Conservation (phyloP, 2,888 invertebrate genomes). For the Cecidostiba fungosa region DNA sequence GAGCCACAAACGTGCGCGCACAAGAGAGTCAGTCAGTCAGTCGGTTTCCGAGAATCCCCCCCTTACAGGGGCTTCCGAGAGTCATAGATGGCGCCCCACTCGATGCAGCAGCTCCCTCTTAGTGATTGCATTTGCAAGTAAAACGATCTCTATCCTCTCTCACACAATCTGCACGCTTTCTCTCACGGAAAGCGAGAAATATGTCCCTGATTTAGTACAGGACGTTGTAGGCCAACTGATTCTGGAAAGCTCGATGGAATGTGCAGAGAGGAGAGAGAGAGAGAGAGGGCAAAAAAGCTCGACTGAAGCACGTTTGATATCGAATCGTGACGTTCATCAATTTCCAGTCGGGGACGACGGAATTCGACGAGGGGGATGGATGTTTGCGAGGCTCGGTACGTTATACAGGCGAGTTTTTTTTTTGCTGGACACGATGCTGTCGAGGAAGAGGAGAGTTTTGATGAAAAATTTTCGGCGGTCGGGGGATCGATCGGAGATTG, state of each 20-base stretch:
- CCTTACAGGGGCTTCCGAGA: slow-evolving; percentile 44
- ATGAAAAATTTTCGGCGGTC: not conserved
- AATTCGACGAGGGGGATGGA: slow-evolving; percentile 18
- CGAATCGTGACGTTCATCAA: slow-evolving; percentile 56
- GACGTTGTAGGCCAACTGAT: not conserved
- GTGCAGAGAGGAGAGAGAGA: not conserved
- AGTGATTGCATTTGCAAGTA: slow-evolving; percentile 78
- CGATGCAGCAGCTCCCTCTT: slow-evolving; percentile 72
- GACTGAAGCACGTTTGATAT: slow-evolving; percentile 48
- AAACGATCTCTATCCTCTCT: slow-evolving; percentile 69
- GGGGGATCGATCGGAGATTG: not conserved
- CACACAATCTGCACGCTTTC: slow-evolving; percentile 53
- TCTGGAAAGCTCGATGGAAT: not conserved
- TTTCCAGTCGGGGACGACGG: slow-evolving; percentile 18
- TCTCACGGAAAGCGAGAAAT: slow-evolving; percentile 65
- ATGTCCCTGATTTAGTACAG: slow-evolving; percentile 65
- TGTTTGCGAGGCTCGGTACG: not conserved
- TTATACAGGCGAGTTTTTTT: not conserved
- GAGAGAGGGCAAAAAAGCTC: not conserved
- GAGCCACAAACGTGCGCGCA: not conserved
- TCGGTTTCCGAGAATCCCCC: slow-evolving; percentile 14
- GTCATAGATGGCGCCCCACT: slow-evolving; percentile 62
- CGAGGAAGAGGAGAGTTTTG: not conserved
- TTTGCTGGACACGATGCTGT: not conserved
- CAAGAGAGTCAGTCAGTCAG: not conserved